Evolutionary conservation across 1,140 invertebrate species (phyloP).

Genomic region (Battus philenor): DNA sequence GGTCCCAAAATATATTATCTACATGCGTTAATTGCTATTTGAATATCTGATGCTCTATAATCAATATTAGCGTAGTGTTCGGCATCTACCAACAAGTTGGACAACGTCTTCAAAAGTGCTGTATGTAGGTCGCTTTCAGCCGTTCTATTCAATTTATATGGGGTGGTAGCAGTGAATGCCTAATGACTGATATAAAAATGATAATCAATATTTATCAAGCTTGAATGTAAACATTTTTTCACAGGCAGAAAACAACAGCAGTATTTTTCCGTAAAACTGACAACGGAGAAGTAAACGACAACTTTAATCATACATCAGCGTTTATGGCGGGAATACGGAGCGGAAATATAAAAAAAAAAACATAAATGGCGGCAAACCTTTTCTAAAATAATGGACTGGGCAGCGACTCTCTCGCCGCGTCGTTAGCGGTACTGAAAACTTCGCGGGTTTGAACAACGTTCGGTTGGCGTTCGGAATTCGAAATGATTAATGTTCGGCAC

Average conservation of each 20-base stretch:
- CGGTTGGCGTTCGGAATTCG: conserved; percentile 31
- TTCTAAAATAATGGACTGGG: conserved; percentile 66
- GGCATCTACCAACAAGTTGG: too few relatives aligned
- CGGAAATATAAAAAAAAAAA: conserved; percentile 53
- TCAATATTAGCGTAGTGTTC: too few relatives aligned
- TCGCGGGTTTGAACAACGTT: conserved; percentile 37
- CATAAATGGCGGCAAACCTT: conserved; percentile 36
- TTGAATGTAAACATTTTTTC: too few relatives aligned
- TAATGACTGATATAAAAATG: too few relatives aligned
- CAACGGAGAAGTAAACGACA: conserved; percentile 23
- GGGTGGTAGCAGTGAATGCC: too few relatives aligned
- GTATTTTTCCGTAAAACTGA: conserved; percentile 6
- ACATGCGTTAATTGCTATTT: too few relatives aligned
- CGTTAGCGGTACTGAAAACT: conserved; percentile 57
- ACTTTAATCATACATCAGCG: conserved; percentile 59
- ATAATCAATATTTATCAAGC: too few relatives aligned
- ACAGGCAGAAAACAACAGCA: neutral
- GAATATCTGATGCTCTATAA: too few relatives aligned
- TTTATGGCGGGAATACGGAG: conserved; percentile 40
- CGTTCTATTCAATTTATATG: too few relatives aligned
- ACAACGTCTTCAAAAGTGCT: too few relatives aligned
- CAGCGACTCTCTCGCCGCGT: conserved; percentile 47
- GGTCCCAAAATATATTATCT: too few relatives aligned
- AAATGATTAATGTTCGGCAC: conserved; percentile 51
- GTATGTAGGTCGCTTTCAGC: too few relatives aligned